These are phyloP conservation scores for Lynx canadensis DNA, from an alignment of 2,113 vertebrate genomes.

Conservation along the genomic window DNA sequence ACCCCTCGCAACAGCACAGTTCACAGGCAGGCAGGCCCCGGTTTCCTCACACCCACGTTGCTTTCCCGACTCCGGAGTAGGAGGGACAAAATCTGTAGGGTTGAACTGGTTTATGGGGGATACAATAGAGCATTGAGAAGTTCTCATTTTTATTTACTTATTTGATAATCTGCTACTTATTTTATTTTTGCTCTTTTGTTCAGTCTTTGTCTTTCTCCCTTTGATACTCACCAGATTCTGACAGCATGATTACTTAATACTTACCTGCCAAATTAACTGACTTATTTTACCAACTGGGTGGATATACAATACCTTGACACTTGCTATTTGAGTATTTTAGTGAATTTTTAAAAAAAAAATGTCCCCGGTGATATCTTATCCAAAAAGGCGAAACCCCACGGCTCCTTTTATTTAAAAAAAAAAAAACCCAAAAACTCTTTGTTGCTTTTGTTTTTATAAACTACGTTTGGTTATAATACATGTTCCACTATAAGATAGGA, in stretches of 20 bases:
- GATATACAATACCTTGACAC: slow-evolving; percentile 86
- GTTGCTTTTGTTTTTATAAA: slow-evolving; percentile 74
- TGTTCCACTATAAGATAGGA: slow-evolving; percentile 61
- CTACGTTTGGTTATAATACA: slow-evolving; percentile 71
- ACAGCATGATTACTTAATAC: slow-evolving; percentile 90
- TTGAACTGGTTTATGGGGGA: slow-evolving; percentile 57
- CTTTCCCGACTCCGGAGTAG: slow-evolving; percentile 58
- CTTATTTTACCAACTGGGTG: slow-evolving; percentile 89
- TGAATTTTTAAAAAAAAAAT: slow-evolving; percentile 71
- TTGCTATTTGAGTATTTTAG: slow-evolving; percentile 82
- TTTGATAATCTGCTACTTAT: slow-evolving; percentile 80
- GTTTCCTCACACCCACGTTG: slow-evolving; percentile 59
- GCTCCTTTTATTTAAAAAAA: slow-evolving; percentile 51
- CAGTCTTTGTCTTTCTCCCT: slow-evolving; percentile 86
- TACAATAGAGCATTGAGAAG: slow-evolving; percentile 69
- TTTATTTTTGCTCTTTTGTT: slow-evolving; percentile 80
- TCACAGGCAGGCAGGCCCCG: neutral
- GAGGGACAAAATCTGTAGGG: slow-evolving; percentile 50
- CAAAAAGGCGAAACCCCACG: slow-evolving; percentile 75
- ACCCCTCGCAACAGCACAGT: neutral
- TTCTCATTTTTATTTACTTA: slow-evolving; percentile 81
- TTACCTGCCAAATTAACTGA: slow-evolving; percentile 91
- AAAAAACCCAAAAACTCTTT: slow-evolving; percentile 54
- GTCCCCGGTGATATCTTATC: slow-evolving; percentile 74
- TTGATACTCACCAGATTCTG: slow-evolving; percentile 84